Percentiles rank a stretch among this genome's conserved stretches.
phyloP scores from a whole-genome alignment of 2,797 vertebrate genomes.

The Gorsachius magnificus region DNA sequence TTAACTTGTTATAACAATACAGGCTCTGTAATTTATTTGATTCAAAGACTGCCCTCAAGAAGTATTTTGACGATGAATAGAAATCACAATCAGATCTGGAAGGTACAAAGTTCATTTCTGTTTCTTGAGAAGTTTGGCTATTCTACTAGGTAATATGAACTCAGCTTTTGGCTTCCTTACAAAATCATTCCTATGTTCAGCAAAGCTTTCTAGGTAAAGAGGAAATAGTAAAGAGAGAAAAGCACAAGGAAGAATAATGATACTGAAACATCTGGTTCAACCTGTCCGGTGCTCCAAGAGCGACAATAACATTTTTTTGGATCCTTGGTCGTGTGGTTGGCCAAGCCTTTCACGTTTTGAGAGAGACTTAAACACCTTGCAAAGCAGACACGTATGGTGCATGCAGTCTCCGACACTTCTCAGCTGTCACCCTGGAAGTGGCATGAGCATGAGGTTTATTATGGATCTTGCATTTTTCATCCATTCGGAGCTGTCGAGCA shows the following conservation, averaged over 20 bases:
- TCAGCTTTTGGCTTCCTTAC: neutral
- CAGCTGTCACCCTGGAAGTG: neutral
- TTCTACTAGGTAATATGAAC: neutral
- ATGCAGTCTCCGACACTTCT: neutral
- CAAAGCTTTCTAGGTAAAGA: neutral
- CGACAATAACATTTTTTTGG: neutral
- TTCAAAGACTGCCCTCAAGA: neutral
- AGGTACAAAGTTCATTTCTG: neutral
- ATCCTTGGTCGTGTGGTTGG: neutral
- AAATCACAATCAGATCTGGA: neutral
- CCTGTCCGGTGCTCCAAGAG: neutral
- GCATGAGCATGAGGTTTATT: rapidly evolving
- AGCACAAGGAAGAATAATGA: neutral
- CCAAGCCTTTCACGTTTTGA: neutral
- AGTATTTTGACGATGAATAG: neutral
- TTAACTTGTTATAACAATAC: neutral
- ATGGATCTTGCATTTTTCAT: neutral
- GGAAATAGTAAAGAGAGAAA: neutral
- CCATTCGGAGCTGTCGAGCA: neutral
- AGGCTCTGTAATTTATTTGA: neutral
- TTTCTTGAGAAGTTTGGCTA: neutral
- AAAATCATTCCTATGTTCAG: neutral
- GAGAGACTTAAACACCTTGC: neutral
- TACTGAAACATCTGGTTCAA: neutral
- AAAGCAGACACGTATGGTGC: neutral